Conservation (phyloP, 1,140 invertebrate species). For the Tribolium madens region DNA sequence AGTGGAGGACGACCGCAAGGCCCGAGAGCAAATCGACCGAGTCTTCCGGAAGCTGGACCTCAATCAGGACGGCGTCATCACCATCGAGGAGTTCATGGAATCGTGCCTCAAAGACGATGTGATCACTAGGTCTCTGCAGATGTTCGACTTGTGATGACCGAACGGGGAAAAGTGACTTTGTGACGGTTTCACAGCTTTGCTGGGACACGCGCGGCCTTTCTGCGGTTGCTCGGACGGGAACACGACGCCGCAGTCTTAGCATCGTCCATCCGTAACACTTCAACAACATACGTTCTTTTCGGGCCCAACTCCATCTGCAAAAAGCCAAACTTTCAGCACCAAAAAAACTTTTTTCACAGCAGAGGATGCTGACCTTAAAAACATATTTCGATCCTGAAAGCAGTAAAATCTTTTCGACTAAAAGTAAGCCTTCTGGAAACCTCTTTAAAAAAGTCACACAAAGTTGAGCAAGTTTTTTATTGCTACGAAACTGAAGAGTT, state of each 20-base stretch:
- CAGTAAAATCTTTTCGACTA: too few species aligned
- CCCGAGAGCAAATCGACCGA: slow-evolving; percentile 83
- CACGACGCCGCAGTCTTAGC: slow-evolving; percentile 11
- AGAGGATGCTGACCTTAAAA: too few species aligned
- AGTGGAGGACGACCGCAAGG: slow-evolving; percentile 83
- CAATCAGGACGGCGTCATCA: slow-evolving; percentile 95
- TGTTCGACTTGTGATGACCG: slow-evolving; percentile 83
- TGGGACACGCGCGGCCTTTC: slow-evolving; percentile 26
- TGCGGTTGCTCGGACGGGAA: not conserved
- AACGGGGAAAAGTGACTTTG: not conserved
- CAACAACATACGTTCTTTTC: not conserved
- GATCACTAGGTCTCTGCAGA: slow-evolving; percentile 83
- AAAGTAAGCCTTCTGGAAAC: too few species aligned
- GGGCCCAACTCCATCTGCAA: not conserved
- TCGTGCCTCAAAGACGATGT: slow-evolving; percentile 92
- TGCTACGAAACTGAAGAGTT: too few species aligned
- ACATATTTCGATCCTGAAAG: too few species aligned
- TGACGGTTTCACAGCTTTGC: not conserved
- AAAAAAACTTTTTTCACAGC: too few species aligned
- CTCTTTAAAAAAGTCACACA: too few species aligned
- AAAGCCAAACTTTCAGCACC: not conserved
- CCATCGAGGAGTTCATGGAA: slow-evolving; percentile 96
- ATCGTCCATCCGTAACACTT: slow-evolving; percentile 4
- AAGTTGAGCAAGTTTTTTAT: too few species aligned
- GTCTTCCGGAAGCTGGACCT: slow-evolving; percentile 92